A percentile compares a stretch with the other conserved stretches of the same genome.
Evolutionary conservation across 2,888 invertebrate genomes (phyloP).

Genomic region (Unio delphinus): DNA sequence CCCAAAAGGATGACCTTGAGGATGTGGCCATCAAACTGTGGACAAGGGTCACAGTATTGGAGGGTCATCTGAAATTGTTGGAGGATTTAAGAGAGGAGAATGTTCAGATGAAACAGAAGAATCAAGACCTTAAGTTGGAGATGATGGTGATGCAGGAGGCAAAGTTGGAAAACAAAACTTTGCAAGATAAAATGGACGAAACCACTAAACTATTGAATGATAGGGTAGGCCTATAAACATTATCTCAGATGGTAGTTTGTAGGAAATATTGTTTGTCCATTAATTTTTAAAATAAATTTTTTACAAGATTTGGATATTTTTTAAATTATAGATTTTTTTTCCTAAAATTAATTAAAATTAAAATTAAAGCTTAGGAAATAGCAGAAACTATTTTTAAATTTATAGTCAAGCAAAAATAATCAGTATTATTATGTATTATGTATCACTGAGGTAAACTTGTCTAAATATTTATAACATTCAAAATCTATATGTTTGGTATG

Average conservation of each 20-base stretch:
- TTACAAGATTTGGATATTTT: too few relatives aligned
- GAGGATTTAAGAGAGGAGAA: slow-evolving; percentile 20
- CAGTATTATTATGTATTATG: too few relatives aligned
- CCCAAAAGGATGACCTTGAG: slow-evolving; percentile 43
- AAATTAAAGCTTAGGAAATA: too few relatives aligned
- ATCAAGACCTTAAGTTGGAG: slow-evolving; percentile 33
- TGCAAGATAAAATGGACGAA: slow-evolving; percentile 47
- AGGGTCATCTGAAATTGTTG: slow-evolving; percentile 27
- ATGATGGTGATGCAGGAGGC: slow-evolving; percentile 34
- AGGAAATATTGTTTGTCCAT: not conserved
- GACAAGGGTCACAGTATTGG: slow-evolving; percentile 30
- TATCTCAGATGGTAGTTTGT: not conserved
- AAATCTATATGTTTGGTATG: too few relatives aligned
- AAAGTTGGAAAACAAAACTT: slow-evolving; percentile 38
- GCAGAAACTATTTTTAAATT: too few relatives aligned
- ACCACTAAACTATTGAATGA: slow-evolving; percentile 44
- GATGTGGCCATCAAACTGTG: slow-evolving; percentile 28
- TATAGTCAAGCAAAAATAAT: too few relatives aligned
- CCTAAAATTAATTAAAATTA: too few relatives aligned
- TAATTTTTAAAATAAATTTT: not conserved
- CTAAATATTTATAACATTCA: too few relatives aligned
- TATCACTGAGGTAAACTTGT: too few relatives aligned
- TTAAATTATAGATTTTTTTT: too few relatives aligned
- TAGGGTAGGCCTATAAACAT: slow-evolving; percentile 42
- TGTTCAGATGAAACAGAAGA: slow-evolving; percentile 22